phyloP scores from a whole-genome alignment of 2,113 vertebrate genomes.

The Mormyrus lacerda region DNA sequence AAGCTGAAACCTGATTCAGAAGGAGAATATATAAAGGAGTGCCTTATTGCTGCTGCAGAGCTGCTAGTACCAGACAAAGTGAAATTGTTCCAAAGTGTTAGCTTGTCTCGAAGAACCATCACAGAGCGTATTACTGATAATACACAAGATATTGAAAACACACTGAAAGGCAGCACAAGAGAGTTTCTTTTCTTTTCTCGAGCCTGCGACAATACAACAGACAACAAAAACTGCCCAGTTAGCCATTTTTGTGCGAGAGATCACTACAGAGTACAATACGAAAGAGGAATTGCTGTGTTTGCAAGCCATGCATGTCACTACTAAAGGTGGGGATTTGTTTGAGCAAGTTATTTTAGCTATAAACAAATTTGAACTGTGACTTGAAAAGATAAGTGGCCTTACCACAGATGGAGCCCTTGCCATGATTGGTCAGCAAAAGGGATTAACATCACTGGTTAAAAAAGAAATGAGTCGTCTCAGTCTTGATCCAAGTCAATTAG shows the following conservation, averaged over 20 bases:
- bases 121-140: background rate
- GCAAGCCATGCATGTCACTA: conserved; percentile 24
- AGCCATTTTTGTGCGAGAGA: background rate
- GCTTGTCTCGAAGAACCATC: background rate
- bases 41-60: background rate
- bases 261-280: conserved; percentile 26
- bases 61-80: background rate
- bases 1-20: background rate
- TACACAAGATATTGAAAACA: background rate
- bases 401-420: background rate
- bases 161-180: background rate
- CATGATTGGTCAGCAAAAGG: conserved; percentile 17
- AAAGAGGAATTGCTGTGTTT: conserved; percentile 30
- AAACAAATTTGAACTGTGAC: conserved; percentile 20
- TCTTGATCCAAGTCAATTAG: conserved; percentile 28
- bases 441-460: conserved; percentile 30
- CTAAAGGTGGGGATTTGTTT: conserved; percentile 27
- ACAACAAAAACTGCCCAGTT: background rate
- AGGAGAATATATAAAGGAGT: background rate
- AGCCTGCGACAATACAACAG: background rate
- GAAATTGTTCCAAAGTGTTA: background rate
- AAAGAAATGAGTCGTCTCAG: conserved; percentile 25
- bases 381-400: conserved; percentile 28
- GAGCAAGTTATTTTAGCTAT: conserved; percentile 12
- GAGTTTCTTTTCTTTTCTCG: background rate